Evolutionary conservation across 1,140 invertebrate species (phyloP), one percentile per base, ranked within the genome.

Genomic region (Lutraria rhynchaena): DNA sequence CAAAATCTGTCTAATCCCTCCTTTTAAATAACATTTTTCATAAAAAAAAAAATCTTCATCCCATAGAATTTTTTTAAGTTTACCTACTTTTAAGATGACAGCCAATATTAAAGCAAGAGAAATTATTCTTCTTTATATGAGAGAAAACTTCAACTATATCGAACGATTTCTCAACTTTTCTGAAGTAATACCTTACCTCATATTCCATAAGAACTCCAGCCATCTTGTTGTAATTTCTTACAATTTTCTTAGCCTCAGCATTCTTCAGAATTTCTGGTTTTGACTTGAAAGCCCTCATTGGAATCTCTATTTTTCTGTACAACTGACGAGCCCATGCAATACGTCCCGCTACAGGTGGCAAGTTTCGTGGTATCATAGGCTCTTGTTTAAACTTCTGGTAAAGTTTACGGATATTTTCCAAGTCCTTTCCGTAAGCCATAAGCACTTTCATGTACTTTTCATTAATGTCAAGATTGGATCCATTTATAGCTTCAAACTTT

Each of bases 381-480:
- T 92, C 91, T 53, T 86, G 83, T 80, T 92, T 93, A 73, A 91
- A 89, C 65, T 91, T 92, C 85, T 93, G 92, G 87, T 93, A 94
- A 5, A 93, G 84, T 81, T 92, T 93, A 95, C 96, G 60, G 95
- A 97, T 96, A 80, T 95, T 94, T 82, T 98, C 96, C 0, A 98
- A 94, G 92, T 98, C 96, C 76, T 95, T 95, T 63, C 97, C 96
- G 83, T 96, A 97, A 88, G 96, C 96, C 83, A 94, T 95, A 9
- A 97, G 92, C 3, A 99, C 95, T 27, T 96, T 92, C 29, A 95
- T 95, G 87, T 98, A 98, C 91, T 98, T 98, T 88, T 97, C 96
- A 57, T 89, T 89, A 75, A 92, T 86, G 83, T 93, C 89, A 17
- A 93, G 83, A 63, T 92, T 86, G 22, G 90, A 89, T 19, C 89